Percentiles rank a stretch among this genome's conserved stretches.
These are phyloP conservation scores for Agriopis leucophaearia DNA, from an alignment of 2,888 invertebrate genomes.

Conservation along the genomic window DNA sequence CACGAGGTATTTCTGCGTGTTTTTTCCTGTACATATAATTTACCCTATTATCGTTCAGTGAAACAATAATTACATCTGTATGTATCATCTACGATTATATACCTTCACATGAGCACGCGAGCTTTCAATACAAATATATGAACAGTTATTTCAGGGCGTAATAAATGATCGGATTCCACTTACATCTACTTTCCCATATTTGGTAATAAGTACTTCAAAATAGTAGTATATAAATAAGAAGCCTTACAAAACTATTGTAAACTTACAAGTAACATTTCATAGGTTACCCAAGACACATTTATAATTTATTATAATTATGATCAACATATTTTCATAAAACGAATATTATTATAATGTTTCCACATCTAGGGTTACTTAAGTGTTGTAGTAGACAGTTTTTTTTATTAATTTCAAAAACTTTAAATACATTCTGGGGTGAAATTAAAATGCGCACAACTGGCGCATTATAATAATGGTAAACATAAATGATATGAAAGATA, in stretches of 20 bases:
- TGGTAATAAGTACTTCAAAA: background rate
- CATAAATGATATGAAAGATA: constrained; percentile 7
- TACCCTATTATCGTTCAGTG: too few species aligned
- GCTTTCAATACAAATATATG: too few species aligned
- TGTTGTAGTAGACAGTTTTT: too few species aligned
- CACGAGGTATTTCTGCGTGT: too few species aligned
- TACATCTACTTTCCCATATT: background rate
- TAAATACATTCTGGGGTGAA: constrained; percentile 4
- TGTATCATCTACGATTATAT: too few species aligned
- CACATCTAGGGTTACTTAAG: too few species aligned
- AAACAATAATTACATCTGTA: too few species aligned
- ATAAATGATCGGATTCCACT: background rate
- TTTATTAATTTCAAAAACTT: background rate
- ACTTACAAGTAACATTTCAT: background rate
- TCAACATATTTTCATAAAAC: background rate
- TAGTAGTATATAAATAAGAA: background rate
- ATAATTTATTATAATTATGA: background rate
- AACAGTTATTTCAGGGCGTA: background rate
- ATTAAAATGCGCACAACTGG: constrained; percentile 3
- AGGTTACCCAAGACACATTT: constrained; percentile 6
- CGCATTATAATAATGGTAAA: background rate
- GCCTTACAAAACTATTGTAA: background rate
- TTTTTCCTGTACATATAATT: too few species aligned
- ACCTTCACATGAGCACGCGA: too few species aligned
- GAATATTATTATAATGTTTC: too few species aligned